Percentiles rank a stretch among this genome's conserved stretches.
phyloP scores from a whole-genome alignment of 2,888 invertebrate genomes.

The Cyrtodaria siliqua region DNA sequence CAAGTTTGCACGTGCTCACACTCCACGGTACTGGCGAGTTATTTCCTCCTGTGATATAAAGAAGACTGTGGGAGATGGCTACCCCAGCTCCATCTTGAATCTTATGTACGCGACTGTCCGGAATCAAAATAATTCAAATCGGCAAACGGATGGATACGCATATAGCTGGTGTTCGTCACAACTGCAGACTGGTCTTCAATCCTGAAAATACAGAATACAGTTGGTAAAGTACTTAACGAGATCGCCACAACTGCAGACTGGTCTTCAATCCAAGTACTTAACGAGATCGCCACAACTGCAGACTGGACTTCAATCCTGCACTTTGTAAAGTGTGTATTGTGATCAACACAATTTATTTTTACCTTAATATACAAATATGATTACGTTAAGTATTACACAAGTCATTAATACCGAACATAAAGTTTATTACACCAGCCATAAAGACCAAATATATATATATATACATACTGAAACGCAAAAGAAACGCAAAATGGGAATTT shows the following conservation, averaged over 20 bases:
- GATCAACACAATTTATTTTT: not conserved
- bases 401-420: too few species aligned
- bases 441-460: too few species aligned
- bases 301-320: conserved; percentile 10
- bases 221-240: conserved; percentile 11
- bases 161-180: conserved; percentile 10
- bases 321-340: conserved; percentile 9
- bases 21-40: too few species aligned
- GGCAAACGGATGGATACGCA: conserved; percentile 27
- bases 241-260: not conserved
- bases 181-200: not conserved
- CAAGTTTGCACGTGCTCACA: too few species aligned
- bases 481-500: too few species aligned
- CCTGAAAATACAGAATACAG: conserved; percentile 23
- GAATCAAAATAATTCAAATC: conserved; percentile 37
- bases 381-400: too few species aligned
- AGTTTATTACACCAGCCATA: too few species aligned
- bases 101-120: conserved; percentile 25
- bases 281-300: not conserved
- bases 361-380: too few species aligned
- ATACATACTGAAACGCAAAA: too few species aligned
- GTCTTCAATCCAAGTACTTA: conserved; percentile 10
- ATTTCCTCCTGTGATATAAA: not conserved
- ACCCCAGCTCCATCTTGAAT: conserved; percentile 52
- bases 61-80: not conserved